Evolutionary conservation across 2,113 vertebrate genomes (phyloP), one percentile per base, ranked within the genome.

Genomic region (Pseudorectes ferrugineus): DNA sequence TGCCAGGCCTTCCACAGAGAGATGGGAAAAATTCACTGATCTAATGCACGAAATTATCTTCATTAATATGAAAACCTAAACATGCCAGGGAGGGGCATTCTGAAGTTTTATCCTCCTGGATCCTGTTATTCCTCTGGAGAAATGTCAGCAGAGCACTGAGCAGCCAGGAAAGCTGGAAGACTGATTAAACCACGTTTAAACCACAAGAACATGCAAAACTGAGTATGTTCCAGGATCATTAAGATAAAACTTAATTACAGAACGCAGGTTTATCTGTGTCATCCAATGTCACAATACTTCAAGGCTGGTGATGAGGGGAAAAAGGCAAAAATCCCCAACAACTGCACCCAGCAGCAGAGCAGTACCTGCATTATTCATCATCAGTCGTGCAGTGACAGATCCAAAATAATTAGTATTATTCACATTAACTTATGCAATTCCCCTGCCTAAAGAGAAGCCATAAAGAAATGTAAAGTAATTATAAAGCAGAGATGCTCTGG

Each of bases 311-410:
- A 95, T 49, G 65, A 88, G 68, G 25, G 66, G 55, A 55, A 86
- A 83, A 96, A 57, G 65, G 29, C 86, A 92, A 89, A 92, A 66
- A 62, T 17, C 31, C 57, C 36, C 84, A 85, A 79, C 59, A 85
- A 85, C n/a, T 71, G 45, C 85, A 84, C 71, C 86, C 42, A 91
- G 87, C 18, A 4, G 75, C 89, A 86, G 89, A 92, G 85, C 73
- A 87, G 80, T 5, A 46, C 31, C 92, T 97, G 94, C 95, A 96
- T 97, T 96, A 97, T 97, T 97, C 96, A 97, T 96, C 90, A 88
- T 22, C 78, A 38, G 46, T 90, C 81, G 33, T 92, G 94, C 92
- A 92, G 63, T 88, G 90, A 91, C 90, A 96, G 88, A 78, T 92
- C 81, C 92, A 81, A 94, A 92, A 93, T 96, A 95, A 97, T 97